These are phyloP conservation scores for Epinephelus lanceolatus DNA, from an alignment of 2,113 vertebrate species.

Conservation along the genomic window DNA sequence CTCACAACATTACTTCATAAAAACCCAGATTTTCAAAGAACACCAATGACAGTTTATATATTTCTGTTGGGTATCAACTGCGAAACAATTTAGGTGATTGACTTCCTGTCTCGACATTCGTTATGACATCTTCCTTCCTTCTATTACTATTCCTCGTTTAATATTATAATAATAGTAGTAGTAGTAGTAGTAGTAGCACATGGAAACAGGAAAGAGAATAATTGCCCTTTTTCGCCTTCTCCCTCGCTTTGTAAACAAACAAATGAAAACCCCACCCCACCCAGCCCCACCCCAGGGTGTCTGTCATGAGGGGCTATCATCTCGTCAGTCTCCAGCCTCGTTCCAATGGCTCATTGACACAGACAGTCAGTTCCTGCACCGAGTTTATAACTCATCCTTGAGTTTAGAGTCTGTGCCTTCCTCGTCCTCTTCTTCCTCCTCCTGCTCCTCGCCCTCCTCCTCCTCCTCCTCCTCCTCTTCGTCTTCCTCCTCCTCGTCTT, in stretches of 20 bases:
- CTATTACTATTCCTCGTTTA: constrained; percentile 40
- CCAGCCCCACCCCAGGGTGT: constrained; percentile 53
- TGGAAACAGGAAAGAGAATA: constrained; percentile 54
- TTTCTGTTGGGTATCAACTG: constrained; percentile 25
- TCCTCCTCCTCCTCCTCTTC: constrained; percentile 51
- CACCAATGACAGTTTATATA: constrained; percentile 42
- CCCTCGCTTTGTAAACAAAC: constrained; percentile 74
- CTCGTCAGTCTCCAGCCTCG: constrained; percentile 47
- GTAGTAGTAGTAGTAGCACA: constrained; percentile 53
- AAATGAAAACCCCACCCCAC: constrained; percentile 56
- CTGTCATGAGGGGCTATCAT: constrained; percentile 54
- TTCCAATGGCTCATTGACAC: constrained; percentile 57
- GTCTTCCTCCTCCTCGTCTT: constrained; percentile 53
- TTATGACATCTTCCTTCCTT: constrained; percentile 33
- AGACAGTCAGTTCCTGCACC: constrained; percentile 63
- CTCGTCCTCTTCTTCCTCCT: constrained; percentile 74
- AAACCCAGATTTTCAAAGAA: constrained; percentile 49
- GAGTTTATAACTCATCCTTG: constrained; percentile 87
- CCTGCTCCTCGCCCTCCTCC: constrained; percentile 33
- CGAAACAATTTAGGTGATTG: constrained; percentile 1
- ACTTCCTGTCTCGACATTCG: constrained; percentile 38
- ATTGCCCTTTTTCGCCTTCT: constrained; percentile 52
- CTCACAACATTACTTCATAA: constrained; percentile 62
- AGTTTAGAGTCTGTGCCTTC: constrained; percentile 81
- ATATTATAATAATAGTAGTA: constrained; percentile 30